A percentile compares a stretch with the other conserved stretches of the same genome.
phyloP scores from a whole-genome alignment of 2,113 vertebrate species.

The Eretmodus cyanostictus region DNA sequence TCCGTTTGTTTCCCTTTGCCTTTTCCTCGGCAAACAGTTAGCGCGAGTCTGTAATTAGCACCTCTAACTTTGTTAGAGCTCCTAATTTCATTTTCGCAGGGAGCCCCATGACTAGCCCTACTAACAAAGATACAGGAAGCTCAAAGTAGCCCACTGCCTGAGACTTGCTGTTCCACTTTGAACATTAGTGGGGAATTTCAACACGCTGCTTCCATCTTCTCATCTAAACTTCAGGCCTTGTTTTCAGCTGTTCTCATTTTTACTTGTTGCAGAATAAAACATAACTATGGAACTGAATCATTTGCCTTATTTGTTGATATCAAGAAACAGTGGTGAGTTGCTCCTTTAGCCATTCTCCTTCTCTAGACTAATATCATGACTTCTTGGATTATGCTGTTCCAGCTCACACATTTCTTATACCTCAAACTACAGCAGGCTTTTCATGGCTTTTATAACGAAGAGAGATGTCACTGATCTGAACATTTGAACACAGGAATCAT shows the following conservation, averaged over 20 bases:
- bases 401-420: neutral
- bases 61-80: conserved; percentile 56
- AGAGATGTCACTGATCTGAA: neutral
- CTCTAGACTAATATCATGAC: neutral
- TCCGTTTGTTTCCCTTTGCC: neutral
- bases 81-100: conserved; percentile 46
- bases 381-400: neutral
- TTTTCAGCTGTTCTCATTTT: neutral
- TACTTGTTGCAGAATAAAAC: neutral
- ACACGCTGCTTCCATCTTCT: neutral
- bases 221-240: neutral
- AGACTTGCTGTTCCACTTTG: neutral
- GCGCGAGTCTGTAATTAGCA: conserved; percentile 46
- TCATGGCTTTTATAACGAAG: neutral
- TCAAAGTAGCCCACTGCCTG: neutral
- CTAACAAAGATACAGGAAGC: neutral
- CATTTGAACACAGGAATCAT: neutral
- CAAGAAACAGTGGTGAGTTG: neutral
- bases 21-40: neutral
- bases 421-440: neutral
- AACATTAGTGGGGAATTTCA: neutral
- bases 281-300: neutral
- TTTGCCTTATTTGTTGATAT: neutral
- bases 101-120: conserved; percentile 28
- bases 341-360: neutral